Evolutionary conservation across 2,113 vertebrate genomes (phyloP).

Genomic region (Isurus oxyrinchus): DNA sequence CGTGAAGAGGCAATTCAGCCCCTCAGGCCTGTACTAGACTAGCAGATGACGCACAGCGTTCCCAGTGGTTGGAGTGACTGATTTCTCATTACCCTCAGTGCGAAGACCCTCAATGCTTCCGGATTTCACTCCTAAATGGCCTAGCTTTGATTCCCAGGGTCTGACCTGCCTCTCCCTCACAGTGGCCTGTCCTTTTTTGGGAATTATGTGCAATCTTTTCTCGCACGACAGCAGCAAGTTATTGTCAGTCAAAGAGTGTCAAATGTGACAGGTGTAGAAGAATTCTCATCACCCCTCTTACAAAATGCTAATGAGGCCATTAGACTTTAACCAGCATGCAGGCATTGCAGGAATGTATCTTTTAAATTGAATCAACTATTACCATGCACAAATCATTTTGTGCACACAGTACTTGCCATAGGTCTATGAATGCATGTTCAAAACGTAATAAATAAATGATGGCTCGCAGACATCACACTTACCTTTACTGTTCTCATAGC

Average conservation of each 20-base stretch:
- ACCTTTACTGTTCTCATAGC: background rate
- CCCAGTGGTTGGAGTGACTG: background rate
- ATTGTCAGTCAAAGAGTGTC: background rate
- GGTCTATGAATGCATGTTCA: background rate
- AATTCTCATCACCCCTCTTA: background rate
- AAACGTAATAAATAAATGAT: background rate
- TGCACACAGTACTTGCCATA: background rate
- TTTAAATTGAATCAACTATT: background rate
- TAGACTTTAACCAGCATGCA: background rate
- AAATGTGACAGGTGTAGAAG: background rate
- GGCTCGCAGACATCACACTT: background rate
- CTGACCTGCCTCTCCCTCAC: background rate
- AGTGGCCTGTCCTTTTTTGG: background rate
- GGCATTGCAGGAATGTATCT: background rate
- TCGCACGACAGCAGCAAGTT: background rate
- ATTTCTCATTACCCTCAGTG: background rate
- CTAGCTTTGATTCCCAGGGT: background rate
- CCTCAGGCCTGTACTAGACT: background rate
- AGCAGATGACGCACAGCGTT: background rate
- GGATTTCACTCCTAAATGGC: background rate
- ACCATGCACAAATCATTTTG: background rate
- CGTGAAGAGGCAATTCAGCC: background rate
- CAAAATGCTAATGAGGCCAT: background rate
- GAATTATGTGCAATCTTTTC: background rate
- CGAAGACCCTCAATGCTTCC: background rate